These are phyloP conservation scores for Eulacestoma nigropectus DNA, from an alignment of 2,113 vertebrate species.

Conservation along the genomic window DNA sequence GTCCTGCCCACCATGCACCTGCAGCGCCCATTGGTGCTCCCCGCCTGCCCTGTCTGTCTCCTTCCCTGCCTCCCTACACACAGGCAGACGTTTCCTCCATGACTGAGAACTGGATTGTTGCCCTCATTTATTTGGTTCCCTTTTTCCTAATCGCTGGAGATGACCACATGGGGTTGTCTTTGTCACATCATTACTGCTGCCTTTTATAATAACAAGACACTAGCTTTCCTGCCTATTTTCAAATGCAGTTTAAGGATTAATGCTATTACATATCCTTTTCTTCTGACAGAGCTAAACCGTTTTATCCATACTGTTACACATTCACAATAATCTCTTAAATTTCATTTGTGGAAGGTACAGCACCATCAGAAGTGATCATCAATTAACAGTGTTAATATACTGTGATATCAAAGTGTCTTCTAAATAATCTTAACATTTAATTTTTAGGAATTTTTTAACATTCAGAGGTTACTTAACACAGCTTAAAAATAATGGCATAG, in stretches of 20 bases:
- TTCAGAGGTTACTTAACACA: neutral
- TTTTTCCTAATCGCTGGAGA: neutral
- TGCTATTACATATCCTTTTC: neutral
- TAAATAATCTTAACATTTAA: constrained; percentile 20
- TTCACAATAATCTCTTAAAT: neutral
- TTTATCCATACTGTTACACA: neutral
- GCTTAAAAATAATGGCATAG: constrained; percentile 31
- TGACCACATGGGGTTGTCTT: neutral
- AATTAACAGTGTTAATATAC: neutral
- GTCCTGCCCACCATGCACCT: neutral
- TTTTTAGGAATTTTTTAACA: neutral
- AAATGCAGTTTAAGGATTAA: neutral
- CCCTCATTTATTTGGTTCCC: neutral
- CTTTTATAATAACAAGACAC: neutral
- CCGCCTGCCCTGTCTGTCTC: fast-evolving
- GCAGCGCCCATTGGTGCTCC: neutral
- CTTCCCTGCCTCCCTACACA: neutral
- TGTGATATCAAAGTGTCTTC: neutral
- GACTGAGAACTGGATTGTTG: neutral
- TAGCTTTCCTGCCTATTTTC: neutral
- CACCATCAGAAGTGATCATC: constrained; percentile 1
- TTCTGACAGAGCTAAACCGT: neutral
- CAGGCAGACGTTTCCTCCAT: neutral
- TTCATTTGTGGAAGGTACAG: neutral
- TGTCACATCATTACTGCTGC: neutral